Base-by-base conservation (phyloP, 2,797 vertebrate genomes). In the Margarornis squamiger region DNA sequence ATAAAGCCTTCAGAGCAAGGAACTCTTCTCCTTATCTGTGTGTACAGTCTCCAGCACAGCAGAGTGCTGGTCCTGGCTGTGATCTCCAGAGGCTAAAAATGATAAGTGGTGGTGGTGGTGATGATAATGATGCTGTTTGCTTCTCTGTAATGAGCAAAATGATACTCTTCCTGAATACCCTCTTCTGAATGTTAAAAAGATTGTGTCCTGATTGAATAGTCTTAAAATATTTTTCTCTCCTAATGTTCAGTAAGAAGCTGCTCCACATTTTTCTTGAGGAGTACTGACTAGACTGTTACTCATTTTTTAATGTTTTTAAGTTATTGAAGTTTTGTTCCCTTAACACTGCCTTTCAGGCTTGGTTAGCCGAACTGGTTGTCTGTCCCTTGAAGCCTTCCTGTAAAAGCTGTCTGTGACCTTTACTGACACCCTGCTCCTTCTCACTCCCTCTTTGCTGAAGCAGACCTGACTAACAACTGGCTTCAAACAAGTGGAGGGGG, bases 401-500 rank as follows among this genome's bases (percentile, higher is more conserved):
- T 82, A 67, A 93, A 82, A 70, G 43, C n/a, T 93, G 48, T 20
- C 65, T 79, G 5, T 95, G 86, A 93, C 96, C 89, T 86, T 81
- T 63, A 15, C n/a, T 93, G 78, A 81, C 83, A 59, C 10, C 3
- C 3, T 36, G 71, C 5, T 77, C 14, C 36, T 11, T 21, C 14
- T 77, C 49, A 61, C 26, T 75, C 36, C 62, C n/a, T 70, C 48
- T 55, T 57, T 72, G 34, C 34, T 88, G 62, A 74, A 34, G n/a
- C 66, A 83, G 52, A 66, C 41, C 65, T 89, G 55, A 52, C 61
- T 79, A 85, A 88, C 24, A 80, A 49, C 61, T 58, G 14, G 34
- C 55, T 91, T 96, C 65, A 93, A 85, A 90, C 7, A 63, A 78
- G 49, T 26, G 8, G 4, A 22, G n/a, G 1, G 2, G 2, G 1